These are phyloP conservation scores for Erebia ligea DNA, from an alignment of 2,888 invertebrate species.

Conservation along the genomic window DNA sequence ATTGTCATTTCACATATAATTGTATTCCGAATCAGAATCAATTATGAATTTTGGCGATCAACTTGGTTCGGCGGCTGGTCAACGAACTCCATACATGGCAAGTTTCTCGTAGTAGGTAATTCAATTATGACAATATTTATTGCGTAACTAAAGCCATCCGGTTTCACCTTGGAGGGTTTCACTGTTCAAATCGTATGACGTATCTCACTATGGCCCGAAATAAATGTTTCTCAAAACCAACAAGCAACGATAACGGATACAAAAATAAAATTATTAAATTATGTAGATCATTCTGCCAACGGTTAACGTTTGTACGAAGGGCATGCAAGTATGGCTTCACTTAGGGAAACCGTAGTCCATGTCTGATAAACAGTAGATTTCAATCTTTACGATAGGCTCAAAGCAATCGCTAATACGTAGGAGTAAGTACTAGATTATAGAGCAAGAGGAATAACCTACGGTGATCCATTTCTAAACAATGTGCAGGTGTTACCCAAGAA, in stretches of 20 bases:
- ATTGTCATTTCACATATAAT: too few species aligned
- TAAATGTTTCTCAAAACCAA: neutral
- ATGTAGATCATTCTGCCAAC: neutral
- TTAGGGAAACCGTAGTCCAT: neutral
- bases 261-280: neutral
- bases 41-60: too few species aligned
- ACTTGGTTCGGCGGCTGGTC: too few species aligned
- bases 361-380: constrained; percentile 6
- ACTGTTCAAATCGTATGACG: too few species aligned
- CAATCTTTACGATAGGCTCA: constrained; percentile 4
- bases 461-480: constrained; percentile 34
- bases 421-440: constrained; percentile 24
- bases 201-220: too few species aligned
- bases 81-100: too few species aligned
- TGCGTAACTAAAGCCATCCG: too few species aligned
- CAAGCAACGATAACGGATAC: neutral
- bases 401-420: constrained; percentile 27
- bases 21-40: too few species aligned
- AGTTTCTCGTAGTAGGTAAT: too few species aligned
- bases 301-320: neutral
- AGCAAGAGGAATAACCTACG: constrained; percentile 36
- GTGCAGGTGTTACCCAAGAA: constrained; percentile 39
- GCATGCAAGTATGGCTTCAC: constrained; percentile 1
- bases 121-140: too few species aligned
- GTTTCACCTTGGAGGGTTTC: too few species aligned